Conservation (phyloP, 2,888 invertebrate species). For the Rhaphigaster nebulosa region DNA sequence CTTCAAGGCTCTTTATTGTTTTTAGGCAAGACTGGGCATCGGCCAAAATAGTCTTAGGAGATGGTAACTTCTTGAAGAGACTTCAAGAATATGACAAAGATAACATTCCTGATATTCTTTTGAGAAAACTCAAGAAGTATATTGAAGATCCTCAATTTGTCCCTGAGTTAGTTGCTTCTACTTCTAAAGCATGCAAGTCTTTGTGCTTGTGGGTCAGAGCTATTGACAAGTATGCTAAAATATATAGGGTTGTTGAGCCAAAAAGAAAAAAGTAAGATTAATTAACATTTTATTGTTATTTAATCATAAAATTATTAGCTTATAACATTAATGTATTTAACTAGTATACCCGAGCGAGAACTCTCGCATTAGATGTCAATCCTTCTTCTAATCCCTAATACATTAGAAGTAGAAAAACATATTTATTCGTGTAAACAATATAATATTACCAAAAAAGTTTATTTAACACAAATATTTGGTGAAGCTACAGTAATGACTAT, state of each 20-base stretch:
- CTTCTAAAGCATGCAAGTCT: slow-evolving; percentile 89
- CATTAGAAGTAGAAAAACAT: no score
- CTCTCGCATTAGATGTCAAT: no score
- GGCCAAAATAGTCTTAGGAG: slow-evolving; percentile 85
- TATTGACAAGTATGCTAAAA: slow-evolving; percentile 89
- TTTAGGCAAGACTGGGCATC: slow-evolving; percentile 87
- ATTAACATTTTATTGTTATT: slow-evolving; percentile 11
- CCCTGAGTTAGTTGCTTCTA: slow-evolving; percentile 86
- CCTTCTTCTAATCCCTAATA: no score
- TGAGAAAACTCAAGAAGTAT: slow-evolving; percentile 86
- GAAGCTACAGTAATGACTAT: no score
- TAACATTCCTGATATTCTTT: slow-evolving; percentile 80
- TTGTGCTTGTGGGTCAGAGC: slow-evolving; percentile 95
- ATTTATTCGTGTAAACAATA: no score
- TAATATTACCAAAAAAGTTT: no score
- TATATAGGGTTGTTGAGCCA: slow-evolving; percentile 89
- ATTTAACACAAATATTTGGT: no score
- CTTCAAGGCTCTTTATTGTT: slow-evolving; percentile 53
- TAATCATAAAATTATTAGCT: slow-evolving; percentile 6
- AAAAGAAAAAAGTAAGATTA: slow-evolving; percentile 81
- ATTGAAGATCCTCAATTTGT: slow-evolving; percentile 88
- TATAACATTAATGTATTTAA: background rate
- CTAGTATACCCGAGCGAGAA: no score
- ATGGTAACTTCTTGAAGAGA: slow-evolving; percentile 85
- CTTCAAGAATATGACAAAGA: slow-evolving; percentile 90